Base-by-base conservation (phyloP, 1,140 invertebrate genomes). In the Phymastichus coffea region DNA sequence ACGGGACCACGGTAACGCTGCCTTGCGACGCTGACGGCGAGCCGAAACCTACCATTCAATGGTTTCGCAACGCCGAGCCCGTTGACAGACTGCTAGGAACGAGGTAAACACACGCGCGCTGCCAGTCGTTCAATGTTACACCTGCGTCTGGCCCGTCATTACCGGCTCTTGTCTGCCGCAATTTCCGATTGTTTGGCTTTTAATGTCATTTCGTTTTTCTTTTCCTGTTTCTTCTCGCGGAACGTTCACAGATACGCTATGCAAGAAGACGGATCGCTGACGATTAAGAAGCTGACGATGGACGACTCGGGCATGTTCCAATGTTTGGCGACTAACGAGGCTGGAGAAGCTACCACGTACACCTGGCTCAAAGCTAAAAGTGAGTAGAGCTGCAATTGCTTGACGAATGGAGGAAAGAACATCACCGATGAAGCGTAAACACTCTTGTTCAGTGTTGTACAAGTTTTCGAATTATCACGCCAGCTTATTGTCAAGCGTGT, bases 341-440 rank as follows among this genome's bases (percentile, higher is more conserved):
- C 91, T 2, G 96, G 96, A 10, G 90, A 95, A 76, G 88, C 89
- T 19, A 94, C 91, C 8, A 87, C 88, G 51, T 91, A 90, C 62
- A 94, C 93, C 4, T 97, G 94, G 93, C 82, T 98, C 8, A 89
- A 91, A 83, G 94, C 96, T 28, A 97, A 96, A 88, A 96, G 95
- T 97, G 86, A 92, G 92, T 89, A 12, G 33, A 35, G 19, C 40
- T 17, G 10, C n/a, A n/a, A n/a, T n/a, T n/a, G 14, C 37, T 22
- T 2, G 25, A n/a, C 44, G 10, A 12, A 12, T 44, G 4, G n/a
- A 23, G 19, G 14, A 26, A 14, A 38, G 23, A 38, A 26, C 25
- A 9, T 15, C 2, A 22, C 3, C 19, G n/a, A 22, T 20, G 35
- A 15, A 25, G 20, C 23, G 25, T 7, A 38, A 7, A 38, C 35